These are phyloP conservation scores for Sebastes ruberrimus DNA, from an alignment of 2,797 vertebrate species.

Conservation along the genomic window DNA sequence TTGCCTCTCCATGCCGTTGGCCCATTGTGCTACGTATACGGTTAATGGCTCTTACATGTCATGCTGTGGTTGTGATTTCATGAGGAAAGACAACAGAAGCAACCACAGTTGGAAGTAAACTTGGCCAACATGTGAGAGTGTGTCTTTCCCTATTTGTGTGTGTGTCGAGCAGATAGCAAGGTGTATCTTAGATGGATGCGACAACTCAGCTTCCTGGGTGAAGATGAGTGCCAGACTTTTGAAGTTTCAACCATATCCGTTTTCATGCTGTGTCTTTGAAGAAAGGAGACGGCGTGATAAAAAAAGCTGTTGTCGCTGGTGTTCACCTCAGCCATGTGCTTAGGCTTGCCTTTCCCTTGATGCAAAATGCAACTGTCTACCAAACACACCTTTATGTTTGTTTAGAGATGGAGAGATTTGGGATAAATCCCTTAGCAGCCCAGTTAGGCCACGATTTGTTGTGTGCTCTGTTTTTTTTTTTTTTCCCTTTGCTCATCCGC, in stretches of 20 bases:
- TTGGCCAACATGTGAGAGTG: conserved; percentile 25
- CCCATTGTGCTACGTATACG: background rate
- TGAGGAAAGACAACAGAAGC: conserved; percentile 47
- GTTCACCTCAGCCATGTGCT: conserved; percentile 73
- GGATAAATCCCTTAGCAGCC: conserved; percentile 75
- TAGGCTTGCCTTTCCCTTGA: conserved; percentile 75
- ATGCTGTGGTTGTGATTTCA: conserved; percentile 43
- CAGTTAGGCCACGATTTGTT: conserved; percentile 47
- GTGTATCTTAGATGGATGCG: conserved; percentile 74
- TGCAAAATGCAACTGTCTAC: conserved; percentile 74
- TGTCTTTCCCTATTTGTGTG: conserved; percentile 10
- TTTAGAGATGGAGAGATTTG: conserved; percentile 82
- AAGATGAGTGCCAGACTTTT: conserved; percentile 73
- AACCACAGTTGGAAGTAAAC: conserved; percentile 45
- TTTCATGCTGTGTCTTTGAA: conserved; percentile 79
- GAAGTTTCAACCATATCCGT: conserved; percentile 78
- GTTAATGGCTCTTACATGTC: conserved; percentile 38
- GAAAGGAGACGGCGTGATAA: conserved; percentile 74
- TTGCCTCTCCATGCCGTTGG: background rate
- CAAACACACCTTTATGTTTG: conserved; percentile 82
- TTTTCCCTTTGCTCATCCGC: conserved; percentile 2
- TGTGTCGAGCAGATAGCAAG: conserved; percentile 57
- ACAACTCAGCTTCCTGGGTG: conserved; percentile 70
- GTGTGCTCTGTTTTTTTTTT: background rate
- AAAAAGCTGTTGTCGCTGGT: conserved; percentile 54